Evolutionary conservation across 2,113 vertebrate species (phyloP).

Genomic region (Trochalopteron elliotii): DNA sequence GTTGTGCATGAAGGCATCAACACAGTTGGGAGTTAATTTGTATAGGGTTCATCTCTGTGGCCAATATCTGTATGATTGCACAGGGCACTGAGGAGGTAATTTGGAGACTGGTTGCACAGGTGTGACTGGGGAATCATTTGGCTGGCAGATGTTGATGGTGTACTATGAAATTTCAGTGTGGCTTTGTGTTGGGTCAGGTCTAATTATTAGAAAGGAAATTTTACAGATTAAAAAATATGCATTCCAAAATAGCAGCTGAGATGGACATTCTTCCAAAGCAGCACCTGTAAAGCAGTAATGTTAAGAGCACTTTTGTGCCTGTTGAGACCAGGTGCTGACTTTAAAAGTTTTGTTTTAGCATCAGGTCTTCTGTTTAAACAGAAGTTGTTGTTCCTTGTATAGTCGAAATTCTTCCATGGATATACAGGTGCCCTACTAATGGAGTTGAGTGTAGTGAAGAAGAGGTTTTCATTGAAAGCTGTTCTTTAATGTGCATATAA

Average conservation of each 20-base stretch:
- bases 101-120: conserved; percentile 49
- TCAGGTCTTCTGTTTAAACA: not conserved
- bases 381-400: not conserved
- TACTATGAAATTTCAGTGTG: not conserved
- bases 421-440: not conserved
- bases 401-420: not conserved
- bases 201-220: not conserved
- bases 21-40: not conserved
- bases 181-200: not conserved
- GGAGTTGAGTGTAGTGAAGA: not conserved
- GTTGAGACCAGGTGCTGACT: not conserved
- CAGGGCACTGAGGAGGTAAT: not conserved
- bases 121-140: conserved; percentile 32
- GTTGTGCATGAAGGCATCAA: not conserved
- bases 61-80: not conserved
- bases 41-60: not conserved
- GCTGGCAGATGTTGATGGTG: conserved; percentile 21
- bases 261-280: not conserved
- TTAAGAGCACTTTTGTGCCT: not conserved
- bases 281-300: not conserved
- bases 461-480: not conserved
- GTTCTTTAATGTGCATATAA: not conserved
- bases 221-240: not conserved
- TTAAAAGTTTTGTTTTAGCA: not conserved
- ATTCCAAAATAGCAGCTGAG: not conserved